Conservation (phyloP, 2,113 vertebrate species). For the Cheirogaleus medius region DNA sequence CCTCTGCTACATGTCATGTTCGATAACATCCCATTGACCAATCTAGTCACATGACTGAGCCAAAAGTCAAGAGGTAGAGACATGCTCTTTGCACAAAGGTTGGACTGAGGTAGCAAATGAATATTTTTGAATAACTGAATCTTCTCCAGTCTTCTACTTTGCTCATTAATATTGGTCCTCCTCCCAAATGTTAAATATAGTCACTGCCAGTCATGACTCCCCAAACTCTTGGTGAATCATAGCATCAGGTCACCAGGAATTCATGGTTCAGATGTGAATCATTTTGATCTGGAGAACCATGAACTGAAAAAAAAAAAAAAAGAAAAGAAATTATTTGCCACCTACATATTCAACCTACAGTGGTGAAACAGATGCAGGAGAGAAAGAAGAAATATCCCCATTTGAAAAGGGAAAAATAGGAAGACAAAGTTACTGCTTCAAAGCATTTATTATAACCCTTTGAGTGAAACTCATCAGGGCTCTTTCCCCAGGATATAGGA, state of each 20-base stretch:
- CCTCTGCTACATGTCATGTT: neutral
- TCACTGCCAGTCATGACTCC: neutral
- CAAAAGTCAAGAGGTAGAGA: neutral
- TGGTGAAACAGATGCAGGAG: neutral
- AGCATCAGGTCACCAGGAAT: neutral
- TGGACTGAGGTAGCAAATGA: neutral
- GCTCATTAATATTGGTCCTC: neutral
- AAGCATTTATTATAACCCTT: neutral
- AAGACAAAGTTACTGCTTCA: neutral
- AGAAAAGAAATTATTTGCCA: neutral
- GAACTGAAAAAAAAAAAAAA: neutral
- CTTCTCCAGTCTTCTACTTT: neutral
- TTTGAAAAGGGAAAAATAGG: neutral
- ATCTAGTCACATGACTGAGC: neutral
- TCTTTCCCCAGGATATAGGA: neutral
- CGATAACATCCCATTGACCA: neutral
- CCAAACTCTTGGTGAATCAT: neutral
- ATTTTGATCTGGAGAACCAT: neutral
- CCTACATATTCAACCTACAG: neutral
- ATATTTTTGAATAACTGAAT: neutral
- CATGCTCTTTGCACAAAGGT: neutral
- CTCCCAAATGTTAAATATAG: neutral
- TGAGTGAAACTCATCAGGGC: neutral
- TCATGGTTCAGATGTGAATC: neutral
- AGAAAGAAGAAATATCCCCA: neutral